Evolutionary conservation across 53 echinoderm and acorn worm genomes (phyloP).

Genomic region (Zoroaster sp.): DNA sequence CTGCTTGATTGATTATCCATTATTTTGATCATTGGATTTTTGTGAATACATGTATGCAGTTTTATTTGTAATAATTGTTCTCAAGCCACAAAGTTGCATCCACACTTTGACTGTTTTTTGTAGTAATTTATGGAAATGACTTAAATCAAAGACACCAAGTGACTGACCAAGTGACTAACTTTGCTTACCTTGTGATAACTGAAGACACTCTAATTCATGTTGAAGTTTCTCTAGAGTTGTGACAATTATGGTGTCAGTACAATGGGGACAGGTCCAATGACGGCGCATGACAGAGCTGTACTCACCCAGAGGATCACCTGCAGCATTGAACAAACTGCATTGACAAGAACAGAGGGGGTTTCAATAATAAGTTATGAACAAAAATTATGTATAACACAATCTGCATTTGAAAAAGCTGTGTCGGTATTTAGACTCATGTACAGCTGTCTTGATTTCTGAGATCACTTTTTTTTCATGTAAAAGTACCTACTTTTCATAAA

Average conservation of each 20-base stretch:
- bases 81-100: too few relatives aligned
- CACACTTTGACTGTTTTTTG: too few relatives aligned
- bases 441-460: too few relatives aligned
- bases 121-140: background rate
- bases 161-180: background rate
- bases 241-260: slow-evolving; percentile 68
- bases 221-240: slow-evolving; percentile 85
- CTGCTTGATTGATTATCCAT: too few relatives aligned
- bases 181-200: slow-evolving; percentile 26
- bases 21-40: too few relatives aligned
- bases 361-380: too few relatives aligned
- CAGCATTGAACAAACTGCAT: slow-evolving; percentile 55
- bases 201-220: slow-evolving; percentile 77
- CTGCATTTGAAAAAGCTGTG: background rate
- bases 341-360: background rate
- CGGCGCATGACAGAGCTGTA: slow-evolving; percentile 86
- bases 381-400: background rate
- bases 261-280: slow-evolving; percentile 93
- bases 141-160: too few relatives aligned
- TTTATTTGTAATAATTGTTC: too few relatives aligned
- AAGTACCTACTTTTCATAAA: background rate
- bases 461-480: too few relatives aligned
- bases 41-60: too few relatives aligned
- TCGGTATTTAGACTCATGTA: too few relatives aligned
- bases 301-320: slow-evolving; percentile 41